Percentiles rank a stretch among this genome's conserved stretches.
Evolutionary conservation across 2,797 vertebrate species (phyloP).

Genomic region (Epinephelus malabaricus): DNA sequence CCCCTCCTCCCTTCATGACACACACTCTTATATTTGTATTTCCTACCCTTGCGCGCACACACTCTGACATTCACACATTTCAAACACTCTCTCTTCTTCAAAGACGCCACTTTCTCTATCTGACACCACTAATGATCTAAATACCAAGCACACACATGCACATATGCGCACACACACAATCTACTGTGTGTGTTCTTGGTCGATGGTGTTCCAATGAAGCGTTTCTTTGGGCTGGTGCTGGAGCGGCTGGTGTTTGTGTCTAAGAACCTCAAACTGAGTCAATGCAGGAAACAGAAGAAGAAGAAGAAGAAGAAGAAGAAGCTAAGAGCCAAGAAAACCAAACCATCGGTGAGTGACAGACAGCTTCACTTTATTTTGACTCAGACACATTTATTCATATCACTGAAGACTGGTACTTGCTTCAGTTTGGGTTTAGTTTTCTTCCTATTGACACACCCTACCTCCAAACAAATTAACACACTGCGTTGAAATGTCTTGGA

Average conservation of each 20-base stretch:
- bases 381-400: neutral
- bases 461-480: neutral
- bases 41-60: conserved; percentile 33
- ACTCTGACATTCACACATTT: conserved; percentile 43
- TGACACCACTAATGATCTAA: conserved; percentile 13
- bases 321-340: conserved; percentile 23
- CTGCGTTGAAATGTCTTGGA: neutral
- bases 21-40: conserved; percentile 59
- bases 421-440: neutral
- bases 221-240: conserved; percentile 56
- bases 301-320: conserved; percentile 40
- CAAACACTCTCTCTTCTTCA: conserved; percentile 49
- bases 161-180: neutral
- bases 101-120: conserved; percentile 29
- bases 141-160: conserved; percentile 3
- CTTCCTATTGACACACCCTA: no score
- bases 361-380: fast-evolving
- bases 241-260: conserved; percentile 62
- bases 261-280: conserved; percentile 51
- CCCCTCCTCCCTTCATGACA: conserved; percentile 43
- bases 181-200: conserved; percentile 2
- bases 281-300: conserved; percentile 61
- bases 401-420: neutral
- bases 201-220: conserved; percentile 58
- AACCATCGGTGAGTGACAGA: conserved; percentile 55